These are phyloP conservation scores for Ophthalmolycus amberensis DNA, from an alignment of 2,113 vertebrate species.

Conservation along the genomic window DNA sequence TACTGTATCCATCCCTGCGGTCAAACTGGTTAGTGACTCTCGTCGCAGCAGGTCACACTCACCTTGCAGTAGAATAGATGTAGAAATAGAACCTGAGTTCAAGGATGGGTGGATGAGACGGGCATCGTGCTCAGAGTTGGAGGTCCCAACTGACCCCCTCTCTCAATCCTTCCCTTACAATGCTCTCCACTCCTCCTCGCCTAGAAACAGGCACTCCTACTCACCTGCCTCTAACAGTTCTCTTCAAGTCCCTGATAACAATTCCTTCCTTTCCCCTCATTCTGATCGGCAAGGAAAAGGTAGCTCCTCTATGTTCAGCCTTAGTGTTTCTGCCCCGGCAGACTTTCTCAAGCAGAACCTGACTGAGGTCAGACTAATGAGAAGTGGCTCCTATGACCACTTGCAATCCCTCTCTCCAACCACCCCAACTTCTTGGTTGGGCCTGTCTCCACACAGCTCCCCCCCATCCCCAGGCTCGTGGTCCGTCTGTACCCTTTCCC, in stretches of 20 bases:
- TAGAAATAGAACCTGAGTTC: constrained; percentile 52
- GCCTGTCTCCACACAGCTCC: neutral
- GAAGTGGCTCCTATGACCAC: neutral
- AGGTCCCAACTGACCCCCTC: neutral
- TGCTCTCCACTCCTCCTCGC: neutral
- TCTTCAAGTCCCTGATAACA: constrained; percentile 16
- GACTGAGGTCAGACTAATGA: rapidly evolving
- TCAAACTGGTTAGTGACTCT: constrained; percentile 69
- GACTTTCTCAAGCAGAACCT: neutral
- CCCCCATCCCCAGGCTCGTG: rapidly evolving
- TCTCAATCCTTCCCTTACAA: constrained; percentile 51
- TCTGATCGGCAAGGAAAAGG: rapidly evolving
- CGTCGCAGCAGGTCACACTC: constrained; percentile 27
- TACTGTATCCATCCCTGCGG: neutral
- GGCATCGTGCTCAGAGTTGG: neutral
- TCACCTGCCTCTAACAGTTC: neutral
- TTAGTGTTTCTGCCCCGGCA: constrained; percentile 39
- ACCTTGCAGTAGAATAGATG: constrained; percentile 69
- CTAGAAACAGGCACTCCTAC: constrained; percentile 10
- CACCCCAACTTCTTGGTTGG: rapidly evolving
- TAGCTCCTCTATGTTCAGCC: constrained; percentile 17
- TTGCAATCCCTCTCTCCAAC: rapidly evolving
- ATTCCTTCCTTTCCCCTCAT: rapidly evolving
- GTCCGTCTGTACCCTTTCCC: neutral
- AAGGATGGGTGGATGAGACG: rapidly evolving